A percentile compares a stretch with the other conserved stretches of the same genome.
These are phyloP conservation scores for Arion vulgaris DNA, from an alignment of 1,140 invertebrate species.

Conservation along the genomic window DNA sequence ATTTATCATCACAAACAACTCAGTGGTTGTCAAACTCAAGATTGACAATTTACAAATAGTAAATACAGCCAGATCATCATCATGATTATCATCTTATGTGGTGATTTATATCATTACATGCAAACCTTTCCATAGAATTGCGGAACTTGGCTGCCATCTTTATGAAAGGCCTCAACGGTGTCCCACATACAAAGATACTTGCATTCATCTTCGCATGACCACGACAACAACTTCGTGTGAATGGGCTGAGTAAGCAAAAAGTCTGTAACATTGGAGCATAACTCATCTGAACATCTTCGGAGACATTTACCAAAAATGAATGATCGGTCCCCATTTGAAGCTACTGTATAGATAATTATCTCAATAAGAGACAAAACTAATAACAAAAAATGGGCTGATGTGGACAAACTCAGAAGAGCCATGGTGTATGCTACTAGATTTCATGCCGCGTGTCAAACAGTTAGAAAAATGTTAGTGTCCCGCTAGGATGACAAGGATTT, in stretches of 20 bases:
- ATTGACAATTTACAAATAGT: too few species aligned
- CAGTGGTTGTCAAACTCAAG: too few species aligned
- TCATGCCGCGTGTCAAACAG: too few species aligned
- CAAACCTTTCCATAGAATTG: slow-evolving; percentile 97
- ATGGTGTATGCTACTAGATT: neutral
- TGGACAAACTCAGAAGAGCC: neutral
- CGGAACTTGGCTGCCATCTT: slow-evolving; percentile 82
- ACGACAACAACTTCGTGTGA: slow-evolving; percentile 55
- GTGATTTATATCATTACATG: too few species aligned
- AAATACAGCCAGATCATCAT: too few species aligned
- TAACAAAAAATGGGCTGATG: neutral
- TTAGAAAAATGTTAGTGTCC: too few species aligned
- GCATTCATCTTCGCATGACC: slow-evolving; percentile 72
- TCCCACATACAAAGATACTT: slow-evolving; percentile 93
- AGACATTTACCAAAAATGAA: slow-evolving; percentile 63
- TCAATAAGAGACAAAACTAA: neutral
- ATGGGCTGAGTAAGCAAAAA: slow-evolving; percentile 51
- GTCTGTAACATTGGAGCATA: slow-evolving; percentile 48
- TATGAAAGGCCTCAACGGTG: slow-evolving; percentile 85
- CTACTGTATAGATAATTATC: neutral
- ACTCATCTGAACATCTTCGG: slow-evolving; percentile 46
- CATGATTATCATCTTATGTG: too few species aligned
- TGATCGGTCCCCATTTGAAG: slow-evolving; percentile 60
- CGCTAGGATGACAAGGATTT: too few species aligned
- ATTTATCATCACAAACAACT: too few species aligned